A percentile compares a stretch with the other conserved stretches of the same genome.
Conservation (phyloP, 2,113 vertebrate species). For the Solea solea region DNA sequence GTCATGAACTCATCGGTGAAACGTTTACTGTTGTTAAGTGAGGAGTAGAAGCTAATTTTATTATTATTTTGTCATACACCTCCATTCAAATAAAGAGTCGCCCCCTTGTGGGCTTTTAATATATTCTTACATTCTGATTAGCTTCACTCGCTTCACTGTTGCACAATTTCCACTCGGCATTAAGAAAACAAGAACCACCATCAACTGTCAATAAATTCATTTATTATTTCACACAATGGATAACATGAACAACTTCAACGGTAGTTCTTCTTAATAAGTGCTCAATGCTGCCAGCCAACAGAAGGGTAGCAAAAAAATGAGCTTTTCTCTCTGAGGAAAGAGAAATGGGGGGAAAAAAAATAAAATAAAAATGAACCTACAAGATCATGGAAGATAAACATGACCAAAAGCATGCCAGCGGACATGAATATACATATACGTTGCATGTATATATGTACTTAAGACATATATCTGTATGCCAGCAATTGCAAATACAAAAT, state of each 20-base stretch:
- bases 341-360: constrained; percentile 83
- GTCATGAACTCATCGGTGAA: no score
- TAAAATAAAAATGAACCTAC: constrained; percentile 88
- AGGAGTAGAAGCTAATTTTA: no score
- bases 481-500: constrained; percentile 82
- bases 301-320: constrained; percentile 95
- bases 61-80: no score
- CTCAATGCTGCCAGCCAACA: constrained; percentile 97
- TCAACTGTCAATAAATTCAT: constrained; percentile 85
- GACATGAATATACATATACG: constrained; percentile 87
- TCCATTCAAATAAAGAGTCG: no score
- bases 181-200: constrained; percentile 43
- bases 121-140: no score
- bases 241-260: constrained; percentile 99
- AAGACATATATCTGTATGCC: constrained; percentile 83
- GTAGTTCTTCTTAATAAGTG: constrained; percentile 95
- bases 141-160: no score
- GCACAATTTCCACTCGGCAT: neutral
- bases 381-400: constrained; percentile 97
- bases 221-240: constrained; percentile 99
- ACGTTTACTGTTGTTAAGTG: no score
- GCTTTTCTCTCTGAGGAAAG: constrained; percentile 91
- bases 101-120: no score
- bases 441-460: constrained; percentile 85
- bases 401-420: constrained; percentile 98